Base-by-base conservation (phyloP, 1,140 invertebrate genomes). In the Paraescarpia echinospica region DNA sequence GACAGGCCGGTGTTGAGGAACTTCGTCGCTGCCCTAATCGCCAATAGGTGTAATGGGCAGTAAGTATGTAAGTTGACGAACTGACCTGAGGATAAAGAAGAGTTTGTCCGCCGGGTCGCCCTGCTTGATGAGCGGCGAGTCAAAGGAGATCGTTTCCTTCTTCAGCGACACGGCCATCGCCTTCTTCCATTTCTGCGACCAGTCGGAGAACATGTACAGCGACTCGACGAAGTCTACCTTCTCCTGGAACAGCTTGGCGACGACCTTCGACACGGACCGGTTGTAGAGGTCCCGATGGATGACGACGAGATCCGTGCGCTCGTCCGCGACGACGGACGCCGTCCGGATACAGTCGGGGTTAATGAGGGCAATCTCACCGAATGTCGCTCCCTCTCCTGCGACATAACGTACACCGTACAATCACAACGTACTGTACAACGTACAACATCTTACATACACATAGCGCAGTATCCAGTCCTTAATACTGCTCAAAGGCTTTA, bases 331-430 rank as follows among this genome's bases (percentile, higher is more conserved):
- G 12, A 96, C 95, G 34, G 95, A 94, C 31, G 95, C 95, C 34
- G 95, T 96, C 35, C 95, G 93, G 91, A 95, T 94, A 89, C 94
- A 95, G 93, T 96, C 95, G 8, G 94, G 93, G 35, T 94, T 95
- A 91, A 95, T 93, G 34, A 96, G 94, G 1, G 95, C 95, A 33
- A 96, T 95, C 91, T 96, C 95, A 14, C 95, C 95, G 41, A 96
- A 95, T 1, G 95, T 95, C 59, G 94, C 93, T 22, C 95, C 95
- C 41, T 92, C 91, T 8, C 93, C 93, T 93, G 92, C 5, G 14
- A 51, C 59, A 77, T 18, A 77, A 31, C 59, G 59, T 27, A 77
- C 59, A 77, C 59, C 59, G 14, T 35, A 91, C 91, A 35, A 91
- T 34, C 41, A 41, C 41, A 41, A 41, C 41, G 41, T 41, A 41